A percentile compares a stretch with the other conserved stretches of the same genome.
These are phyloP conservation scores for Xiphophorus maculatus DNA, from an alignment of 2,113 vertebrate genomes.

Conservation along the genomic window DNA sequence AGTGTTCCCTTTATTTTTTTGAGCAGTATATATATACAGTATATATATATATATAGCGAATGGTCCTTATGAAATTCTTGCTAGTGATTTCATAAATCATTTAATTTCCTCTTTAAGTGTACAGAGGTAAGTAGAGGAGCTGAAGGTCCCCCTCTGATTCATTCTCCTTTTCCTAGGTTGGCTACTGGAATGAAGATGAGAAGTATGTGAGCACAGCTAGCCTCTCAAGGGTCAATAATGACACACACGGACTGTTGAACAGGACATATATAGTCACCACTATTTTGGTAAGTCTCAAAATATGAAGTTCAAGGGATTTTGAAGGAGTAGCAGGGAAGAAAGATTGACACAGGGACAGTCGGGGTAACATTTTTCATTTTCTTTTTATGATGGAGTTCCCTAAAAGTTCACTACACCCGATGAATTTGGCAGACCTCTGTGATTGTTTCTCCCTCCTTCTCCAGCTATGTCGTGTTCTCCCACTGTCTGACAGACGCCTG, in stretches of 20 bases:
- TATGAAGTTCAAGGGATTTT: not conserved
- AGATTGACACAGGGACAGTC: constrained; percentile 15
- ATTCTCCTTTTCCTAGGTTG: constrained; percentile 81
- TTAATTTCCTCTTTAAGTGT: not conserved
- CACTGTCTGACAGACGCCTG: constrained; percentile 23
- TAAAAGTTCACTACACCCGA: constrained; percentile 35
- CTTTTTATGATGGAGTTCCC: constrained; percentile 48
- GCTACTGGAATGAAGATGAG: constrained; percentile 98
- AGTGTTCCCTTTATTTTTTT: too few species aligned
- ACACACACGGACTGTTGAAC: constrained; percentile 91
- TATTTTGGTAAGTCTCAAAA: constrained; percentile 87
- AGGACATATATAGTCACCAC: constrained; percentile 98
- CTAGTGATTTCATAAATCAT: not conserved
- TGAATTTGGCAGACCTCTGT: constrained; percentile 35
- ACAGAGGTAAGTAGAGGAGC: not conserved
- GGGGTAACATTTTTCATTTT: constrained; percentile 43
- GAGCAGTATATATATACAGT: too few species aligned
- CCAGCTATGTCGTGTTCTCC: constrained; percentile 8
- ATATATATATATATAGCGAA: too few species aligned
- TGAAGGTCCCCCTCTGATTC: not conserved
- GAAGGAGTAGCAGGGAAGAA: not conserved
- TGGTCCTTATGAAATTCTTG: too few species aligned
- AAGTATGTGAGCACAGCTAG: constrained; percentile 89
- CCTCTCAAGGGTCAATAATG: constrained; percentile 86
- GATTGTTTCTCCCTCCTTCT: constrained; percentile 40